A percentile compares a stretch with the other conserved stretches of the same genome.
Evolutionary conservation across 2,113 vertebrate species (phyloP).

Genomic region (Turnix velox): DNA sequence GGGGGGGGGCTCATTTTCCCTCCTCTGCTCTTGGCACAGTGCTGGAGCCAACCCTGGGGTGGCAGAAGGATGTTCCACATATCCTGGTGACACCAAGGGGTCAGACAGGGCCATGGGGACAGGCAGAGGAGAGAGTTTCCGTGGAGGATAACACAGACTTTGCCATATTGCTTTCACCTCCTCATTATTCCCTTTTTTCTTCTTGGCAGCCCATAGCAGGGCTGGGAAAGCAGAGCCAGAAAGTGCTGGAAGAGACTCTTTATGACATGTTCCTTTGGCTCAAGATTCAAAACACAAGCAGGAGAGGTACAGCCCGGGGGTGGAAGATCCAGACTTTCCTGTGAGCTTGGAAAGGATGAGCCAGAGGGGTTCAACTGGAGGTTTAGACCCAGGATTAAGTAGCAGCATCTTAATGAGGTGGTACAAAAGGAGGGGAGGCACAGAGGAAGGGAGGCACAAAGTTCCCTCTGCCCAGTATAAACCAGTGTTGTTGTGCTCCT

Average conservation of each 20-base stretch:
- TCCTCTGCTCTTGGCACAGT: background rate
- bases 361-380: background rate
- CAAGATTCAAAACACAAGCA: background rate
- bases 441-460: accelerated
- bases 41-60: background rate
- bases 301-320: background rate
- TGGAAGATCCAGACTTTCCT: background rate
- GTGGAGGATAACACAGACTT: background rate
- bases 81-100: background rate
- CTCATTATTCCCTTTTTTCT: background rate
- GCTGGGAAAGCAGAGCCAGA: background rate
- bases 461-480: background rate
- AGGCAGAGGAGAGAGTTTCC: background rate
- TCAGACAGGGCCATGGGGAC: background rate
- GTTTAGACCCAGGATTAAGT: background rate
- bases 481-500: background rate
- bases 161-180: background rate
- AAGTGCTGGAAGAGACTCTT: background rate
- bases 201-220: background rate
- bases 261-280: background rate
- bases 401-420: background rate
- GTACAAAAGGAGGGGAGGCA: accelerated
- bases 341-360: background rate
- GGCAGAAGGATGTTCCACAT: background rate
- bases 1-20: accelerated